A percentile compares a stretch with the other conserved stretches of the same genome.
phyloP scores from a whole-genome alignment of 2,888 invertebrate genomes.

The Siphlonurus alternatus region DNA sequence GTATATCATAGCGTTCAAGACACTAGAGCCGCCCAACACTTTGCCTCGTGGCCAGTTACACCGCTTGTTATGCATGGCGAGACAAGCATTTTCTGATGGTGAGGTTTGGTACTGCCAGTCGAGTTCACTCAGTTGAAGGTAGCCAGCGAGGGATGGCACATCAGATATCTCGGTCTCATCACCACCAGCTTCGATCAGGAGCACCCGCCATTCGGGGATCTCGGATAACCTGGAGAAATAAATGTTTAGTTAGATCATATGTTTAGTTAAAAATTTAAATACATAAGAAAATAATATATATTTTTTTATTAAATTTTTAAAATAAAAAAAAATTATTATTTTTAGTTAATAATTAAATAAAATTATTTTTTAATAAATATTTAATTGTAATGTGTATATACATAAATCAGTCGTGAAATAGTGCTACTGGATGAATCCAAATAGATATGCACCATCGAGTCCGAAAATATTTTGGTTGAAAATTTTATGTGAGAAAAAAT shows the following conservation, averaged over 20 bases:
- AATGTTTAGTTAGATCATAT: background rate
- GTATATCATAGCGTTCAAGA: conserved; percentile 84
- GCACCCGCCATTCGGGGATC: conserved; percentile 61
- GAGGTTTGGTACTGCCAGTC: conserved; percentile 85
- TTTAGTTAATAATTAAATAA: background rate
- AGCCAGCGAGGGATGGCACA: conserved; percentile 69
- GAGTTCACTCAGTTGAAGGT: conserved; percentile 66
- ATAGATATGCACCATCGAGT: too few species aligned
- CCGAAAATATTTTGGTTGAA: too few species aligned
- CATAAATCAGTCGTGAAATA: too few species aligned
- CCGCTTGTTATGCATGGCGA: conserved; percentile 71
- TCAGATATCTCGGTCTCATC: conserved; percentile 82
- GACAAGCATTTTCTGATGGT: conserved; percentile 58
- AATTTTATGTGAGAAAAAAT: too few species aligned
- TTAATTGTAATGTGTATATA: too few species aligned
- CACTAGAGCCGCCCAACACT: conserved; percentile 71
- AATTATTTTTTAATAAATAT: background rate
- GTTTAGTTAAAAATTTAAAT: background rate
- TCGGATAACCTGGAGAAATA: conserved; percentile 44
- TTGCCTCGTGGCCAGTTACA: conserved; percentile 90
- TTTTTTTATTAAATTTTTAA: background rate
- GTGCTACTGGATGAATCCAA: too few species aligned
- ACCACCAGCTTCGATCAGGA: conserved; percentile 71
- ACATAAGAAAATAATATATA: background rate
- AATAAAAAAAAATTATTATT: background rate